Evolutionary conservation across 2,888 invertebrate species (phyloP).

Genomic region (Leptinotarsa haldemani): DNA sequence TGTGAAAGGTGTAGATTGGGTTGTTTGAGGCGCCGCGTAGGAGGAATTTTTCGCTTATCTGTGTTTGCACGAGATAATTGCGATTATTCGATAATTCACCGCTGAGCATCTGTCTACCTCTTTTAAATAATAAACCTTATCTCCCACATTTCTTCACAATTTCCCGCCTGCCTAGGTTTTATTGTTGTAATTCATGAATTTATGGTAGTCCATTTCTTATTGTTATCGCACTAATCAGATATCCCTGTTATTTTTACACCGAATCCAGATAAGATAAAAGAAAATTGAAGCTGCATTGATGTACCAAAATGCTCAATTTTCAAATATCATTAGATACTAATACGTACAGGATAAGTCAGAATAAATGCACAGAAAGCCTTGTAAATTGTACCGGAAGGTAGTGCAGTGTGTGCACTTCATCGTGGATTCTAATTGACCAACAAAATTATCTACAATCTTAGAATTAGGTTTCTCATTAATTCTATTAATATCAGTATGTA

Average conservation of each 20-base stretch:
- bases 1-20: not conserved
- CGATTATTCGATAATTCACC: not conserved
- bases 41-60: not conserved
- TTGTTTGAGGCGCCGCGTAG: not conserved
- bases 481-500: too few relatives aligned
- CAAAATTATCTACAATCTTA: too few relatives aligned
- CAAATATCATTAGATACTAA: too few relatives aligned
- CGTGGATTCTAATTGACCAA: too few relatives aligned
- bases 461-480: too few relatives aligned
- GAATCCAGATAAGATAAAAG: too few relatives aligned
- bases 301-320: too few relatives aligned
- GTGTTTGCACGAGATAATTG: not conserved
- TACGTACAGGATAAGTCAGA: too few relatives aligned
- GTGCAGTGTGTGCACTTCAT: too few relatives aligned
- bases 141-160: not conserved
- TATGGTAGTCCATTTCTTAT: not conserved
- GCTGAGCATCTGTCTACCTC: not conserved
- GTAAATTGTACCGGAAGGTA: too few relatives aligned
- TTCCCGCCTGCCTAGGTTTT: not conserved
- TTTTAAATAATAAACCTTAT: not conserved
- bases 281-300: too few relatives aligned
- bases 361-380: too few relatives aligned
- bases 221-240: not conserved
- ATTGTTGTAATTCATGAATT: not conserved
- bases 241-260: not conserved